Evolutionary conservation across 2,888 invertebrate genomes (phyloP), one percentile per base, ranked within the genome.

Genomic region (Heliconius hortense): DNA sequence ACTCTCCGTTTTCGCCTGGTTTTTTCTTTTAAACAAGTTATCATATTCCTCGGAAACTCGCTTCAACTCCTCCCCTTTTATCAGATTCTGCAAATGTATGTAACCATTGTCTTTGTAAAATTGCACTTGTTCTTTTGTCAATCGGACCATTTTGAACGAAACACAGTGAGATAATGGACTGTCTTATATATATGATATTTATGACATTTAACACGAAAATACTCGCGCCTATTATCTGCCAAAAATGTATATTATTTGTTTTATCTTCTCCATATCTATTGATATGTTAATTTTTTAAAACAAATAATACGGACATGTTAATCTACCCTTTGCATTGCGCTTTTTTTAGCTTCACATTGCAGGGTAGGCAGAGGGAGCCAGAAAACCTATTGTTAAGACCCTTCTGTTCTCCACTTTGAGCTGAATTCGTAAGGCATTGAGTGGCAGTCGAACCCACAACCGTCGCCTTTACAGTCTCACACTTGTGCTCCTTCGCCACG

Each of bases 41-140:
- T 95, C 90, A 80, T 95, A 95, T 74, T 94, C 94, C 11, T 86
- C 80, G 0, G 87, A 90, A 62, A 95, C 90, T 74, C 87, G 86
- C 18, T 90, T 84, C 21, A 95, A 82, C 79, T 95, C 94, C 35
- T 89, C 84, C 0, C 86, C 82, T 0, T 89, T 83, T 60, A 94
- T 89, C 21, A 95, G 80, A 63, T 91, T 87, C 59, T 90, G 90
- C 21, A 95, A 81, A 69, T 95, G 87, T 4, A 95, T 86, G 81
- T 89, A 95, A 0, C 95, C 95, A 82, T 95, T 95, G 7, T 94
- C 89, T 56, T 89, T 82, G 84, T 94, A 95, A 81, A 93, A 95
- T 67, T 88, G 72, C 62, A 90, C 91, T 82, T 95, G 91, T 35
- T 94, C 88, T 15, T 83, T 69, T 1, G 93, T 93, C 26, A 95